Percentiles rank a stretch among this genome's conserved stretches.
Evolutionary conservation across 2,113 vertebrate genomes (phyloP).

Genomic region (Psammodynastes pulverulentus): DNA sequence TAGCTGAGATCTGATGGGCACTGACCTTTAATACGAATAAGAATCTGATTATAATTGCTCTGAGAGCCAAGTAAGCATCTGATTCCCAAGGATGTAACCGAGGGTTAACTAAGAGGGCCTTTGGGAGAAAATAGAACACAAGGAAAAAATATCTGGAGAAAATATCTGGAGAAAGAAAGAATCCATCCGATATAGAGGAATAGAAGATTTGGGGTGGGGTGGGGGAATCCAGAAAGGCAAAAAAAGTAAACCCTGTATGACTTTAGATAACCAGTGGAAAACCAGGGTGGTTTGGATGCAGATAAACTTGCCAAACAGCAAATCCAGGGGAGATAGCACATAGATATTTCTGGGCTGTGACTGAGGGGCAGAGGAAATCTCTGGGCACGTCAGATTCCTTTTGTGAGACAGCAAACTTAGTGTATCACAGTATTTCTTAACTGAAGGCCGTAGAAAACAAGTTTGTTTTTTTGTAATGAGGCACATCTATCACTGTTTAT

Average conservation of each 20-base stretch:
- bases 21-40: neutral
- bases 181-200: neutral
- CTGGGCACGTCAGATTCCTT: neutral
- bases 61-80: neutral
- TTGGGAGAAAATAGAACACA: neutral
- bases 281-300: neutral
- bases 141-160: neutral
- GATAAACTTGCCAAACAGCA: neutral
- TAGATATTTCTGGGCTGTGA: neutral
- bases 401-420: neutral
- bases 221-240: neutral
- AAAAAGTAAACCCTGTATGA: neutral
- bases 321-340: neutral
- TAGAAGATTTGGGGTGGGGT: neutral
- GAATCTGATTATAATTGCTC: neutral
- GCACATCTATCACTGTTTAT: neutral
- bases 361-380: neutral
- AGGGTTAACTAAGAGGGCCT: neutral
- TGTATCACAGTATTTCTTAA: neutral
- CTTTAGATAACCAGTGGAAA: neutral
- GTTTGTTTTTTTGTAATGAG: neutral
- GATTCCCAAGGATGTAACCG: neutral
- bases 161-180: neutral
- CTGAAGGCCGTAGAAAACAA: neutral
- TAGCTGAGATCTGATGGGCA: neutral